Evolutionary conservation across 2,113 vertebrate genomes (phyloP).

Genomic region (Cettia cetti): DNA sequence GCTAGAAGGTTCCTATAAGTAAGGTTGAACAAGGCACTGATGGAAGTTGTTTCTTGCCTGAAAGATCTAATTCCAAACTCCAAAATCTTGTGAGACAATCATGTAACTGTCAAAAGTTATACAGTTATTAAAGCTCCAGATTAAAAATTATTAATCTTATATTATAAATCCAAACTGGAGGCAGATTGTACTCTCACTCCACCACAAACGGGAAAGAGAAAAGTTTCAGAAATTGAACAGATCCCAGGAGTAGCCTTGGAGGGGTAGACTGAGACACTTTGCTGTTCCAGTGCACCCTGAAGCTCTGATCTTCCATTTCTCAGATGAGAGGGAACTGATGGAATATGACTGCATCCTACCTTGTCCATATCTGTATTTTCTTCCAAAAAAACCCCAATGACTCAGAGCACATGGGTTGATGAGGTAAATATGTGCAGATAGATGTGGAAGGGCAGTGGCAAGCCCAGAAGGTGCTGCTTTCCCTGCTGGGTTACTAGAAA

Average conservation of each 20-base stretch:
- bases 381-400: background rate
- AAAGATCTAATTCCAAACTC: background rate
- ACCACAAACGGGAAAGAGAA: background rate
- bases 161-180: background rate
- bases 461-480: background rate
- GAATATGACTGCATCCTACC: background rate
- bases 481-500: background rate
- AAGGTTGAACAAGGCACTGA: background rate
- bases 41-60: background rate
- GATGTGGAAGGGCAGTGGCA: background rate
- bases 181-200: background rate
- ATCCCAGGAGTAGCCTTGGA: background rate
- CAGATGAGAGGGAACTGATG: background rate
- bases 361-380: background rate
- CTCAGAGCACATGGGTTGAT: background rate
- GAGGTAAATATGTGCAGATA: background rate
- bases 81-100: background rate
- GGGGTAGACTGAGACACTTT: background rate
- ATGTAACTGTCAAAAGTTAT: background rate
- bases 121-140: background rate
- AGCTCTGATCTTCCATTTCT: background rate
- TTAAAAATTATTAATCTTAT: background rate
- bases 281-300: background rate
- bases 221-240: background rate
- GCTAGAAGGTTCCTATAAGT: background rate